phyloP scores from a whole-genome alignment of 1,140 invertebrate genomes.

The Drosophila insularis region DNA sequence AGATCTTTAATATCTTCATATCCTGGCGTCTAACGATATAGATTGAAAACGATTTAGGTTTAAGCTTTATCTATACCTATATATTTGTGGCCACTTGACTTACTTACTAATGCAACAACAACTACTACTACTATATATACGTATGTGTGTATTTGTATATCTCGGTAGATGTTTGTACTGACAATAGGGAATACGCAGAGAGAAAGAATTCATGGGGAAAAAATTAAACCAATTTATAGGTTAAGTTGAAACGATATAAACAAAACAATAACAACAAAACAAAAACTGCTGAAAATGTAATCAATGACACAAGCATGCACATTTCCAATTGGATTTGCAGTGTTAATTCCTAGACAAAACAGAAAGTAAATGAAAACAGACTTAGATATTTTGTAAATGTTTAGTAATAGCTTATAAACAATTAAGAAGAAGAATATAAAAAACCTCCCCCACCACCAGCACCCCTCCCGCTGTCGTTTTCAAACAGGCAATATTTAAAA shows the following conservation, averaged over 20 bases:
- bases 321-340: conserved; percentile 1
- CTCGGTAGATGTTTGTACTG: conserved; percentile 42
- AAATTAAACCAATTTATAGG: conserved; percentile 12
- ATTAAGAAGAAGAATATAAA: not conserved
- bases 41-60: conserved; percentile 7
- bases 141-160: not conserved
- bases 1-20: conserved; percentile 37
- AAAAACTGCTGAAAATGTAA: conserved; percentile 17
- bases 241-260: conserved; percentile 6
- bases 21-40: conserved; percentile 55
- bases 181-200: conserved; percentile 24
- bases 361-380: not conserved
- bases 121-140: not conserved
- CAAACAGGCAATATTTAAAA: conserved; percentile 3
- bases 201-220: conserved; percentile 2
- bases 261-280: conserved; percentile 6
- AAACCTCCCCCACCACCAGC: not conserved
- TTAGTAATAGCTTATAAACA: not conserved
- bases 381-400: conserved; percentile 10
- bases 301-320: conserved; percentile 3
- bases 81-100: conserved; percentile 17
- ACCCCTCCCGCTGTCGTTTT: not conserved
- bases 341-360: conserved; percentile 5
- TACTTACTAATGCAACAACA: conserved; percentile 3
- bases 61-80: conserved; percentile 12